These are phyloP conservation scores for Drosophila tsacasi DNA, from an alignment of 1,140 invertebrate species.

Conservation along the genomic window DNA sequence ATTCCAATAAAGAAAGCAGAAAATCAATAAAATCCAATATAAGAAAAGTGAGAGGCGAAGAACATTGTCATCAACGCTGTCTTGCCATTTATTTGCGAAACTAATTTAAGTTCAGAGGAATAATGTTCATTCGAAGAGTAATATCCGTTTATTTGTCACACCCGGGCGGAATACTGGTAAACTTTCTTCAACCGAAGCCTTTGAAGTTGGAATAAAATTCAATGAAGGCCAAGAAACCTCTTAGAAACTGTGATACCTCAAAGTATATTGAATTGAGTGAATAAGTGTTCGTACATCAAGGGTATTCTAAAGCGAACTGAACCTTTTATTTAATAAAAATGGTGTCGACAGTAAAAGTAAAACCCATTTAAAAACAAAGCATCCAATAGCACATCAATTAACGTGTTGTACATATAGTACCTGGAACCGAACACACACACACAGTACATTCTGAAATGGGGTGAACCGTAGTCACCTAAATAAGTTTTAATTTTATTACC, in stretches of 20 bases:
- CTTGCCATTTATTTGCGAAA: constrained; percentile 25
- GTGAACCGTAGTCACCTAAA: not conserved
- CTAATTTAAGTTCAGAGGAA: constrained; percentile 19
- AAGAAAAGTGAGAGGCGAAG: constrained; percentile 18
- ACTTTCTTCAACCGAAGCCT: not conserved
- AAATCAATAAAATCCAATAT: constrained; percentile 45
- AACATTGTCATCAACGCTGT: constrained; percentile 17
- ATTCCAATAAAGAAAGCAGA: constrained; percentile 23
- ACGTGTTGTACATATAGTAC: constrained; percentile 27
- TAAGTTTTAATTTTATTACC: constrained; percentile 12
- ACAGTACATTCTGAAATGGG: not conserved
- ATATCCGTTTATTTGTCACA: constrained; percentile 21
- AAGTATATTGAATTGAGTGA: not conserved
- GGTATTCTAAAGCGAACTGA: not conserved
- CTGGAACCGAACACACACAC: constrained; percentile 13
- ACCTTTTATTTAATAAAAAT: constrained; percentile 23
- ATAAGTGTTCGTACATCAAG: not conserved
- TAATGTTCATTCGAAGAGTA: constrained; percentile 5
- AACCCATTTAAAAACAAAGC: constrained; percentile 44
- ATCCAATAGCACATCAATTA: constrained; percentile 60
- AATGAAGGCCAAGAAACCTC: constrained; percentile 2
- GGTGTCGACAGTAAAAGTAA: constrained; percentile 18
- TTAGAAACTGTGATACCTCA: not conserved
- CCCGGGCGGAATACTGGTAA: not conserved
- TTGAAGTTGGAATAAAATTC: not conserved